Evolutionary conservation across 2,797 vertebrate genomes (phyloP), one percentile per base, ranked within the genome.

Genomic region (Anolis apletophallus): DNA sequence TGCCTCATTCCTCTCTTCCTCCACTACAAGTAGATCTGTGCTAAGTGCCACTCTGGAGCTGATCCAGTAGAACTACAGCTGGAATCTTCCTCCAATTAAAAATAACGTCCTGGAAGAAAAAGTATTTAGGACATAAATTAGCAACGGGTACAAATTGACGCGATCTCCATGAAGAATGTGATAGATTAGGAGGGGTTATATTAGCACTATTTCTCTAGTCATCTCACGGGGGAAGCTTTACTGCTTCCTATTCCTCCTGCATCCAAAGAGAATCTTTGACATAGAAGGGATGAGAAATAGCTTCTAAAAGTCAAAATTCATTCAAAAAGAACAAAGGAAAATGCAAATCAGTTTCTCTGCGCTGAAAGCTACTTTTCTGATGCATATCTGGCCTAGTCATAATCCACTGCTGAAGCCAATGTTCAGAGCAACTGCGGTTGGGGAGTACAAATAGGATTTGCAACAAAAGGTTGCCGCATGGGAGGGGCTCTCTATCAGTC

Each of bases 321-420:
- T 64, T 26, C n/a, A 26, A 73, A 83, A 84, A 59, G 64, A 72
- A 26, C 57, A 83, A 75, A 59, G 64, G 57, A 40, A 83, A 50
- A 46, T 19, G 64, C 40, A 54, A 68, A 76, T 69, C 40, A 81
- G 21, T 81, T 68, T 8, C 46, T 69, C 59, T 76, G 29, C 26
- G 21, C 50, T 75, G 59, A 46, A 67, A 73, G 64, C 54, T 82
- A 34, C 50, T 46, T 76, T 84, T 50, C 52, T 40, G 64, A 57
- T 57, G 36, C 13, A 55, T 11, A 5, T 55, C 67, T 71, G 64
- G 17, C 26, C 54, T 26, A 54, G 36, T 19, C 32, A n/a, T 40
- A 69, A 85, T 69, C 23, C 36, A 13, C 46, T 85, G 40, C 26
- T 79, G 76, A 71, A 74, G 34, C 46, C 67, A 46, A 64, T 77